Evolutionary conservation across 2,797 vertebrate species (phyloP).

Genomic region (Balearica regulorum): DNA sequence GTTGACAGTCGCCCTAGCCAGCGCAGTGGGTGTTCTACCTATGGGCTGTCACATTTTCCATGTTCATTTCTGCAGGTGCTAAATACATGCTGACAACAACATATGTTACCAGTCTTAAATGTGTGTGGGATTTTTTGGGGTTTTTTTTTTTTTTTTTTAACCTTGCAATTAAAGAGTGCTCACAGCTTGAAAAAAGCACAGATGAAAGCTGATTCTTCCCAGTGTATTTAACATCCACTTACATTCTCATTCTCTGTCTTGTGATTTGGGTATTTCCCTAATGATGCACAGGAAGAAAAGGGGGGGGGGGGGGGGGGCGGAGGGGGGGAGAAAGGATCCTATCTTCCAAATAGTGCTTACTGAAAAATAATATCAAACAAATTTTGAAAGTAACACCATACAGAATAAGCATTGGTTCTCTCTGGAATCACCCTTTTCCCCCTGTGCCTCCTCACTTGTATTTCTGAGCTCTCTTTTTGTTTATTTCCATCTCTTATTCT

Average conservation of each 20-base stretch:
- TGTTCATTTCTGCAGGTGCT: conserved; percentile 82
- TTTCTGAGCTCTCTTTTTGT: conserved; percentile 18
- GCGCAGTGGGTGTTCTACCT: conserved; percentile 65
- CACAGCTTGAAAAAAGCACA: conserved; percentile 67
- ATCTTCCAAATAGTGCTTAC: not conserved
- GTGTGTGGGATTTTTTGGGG: not conserved
- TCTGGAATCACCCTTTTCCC: not conserved
- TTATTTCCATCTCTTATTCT: conserved; percentile 36
- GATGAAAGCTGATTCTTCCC: conserved; percentile 70
- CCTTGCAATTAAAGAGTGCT: conserved; percentile 74
- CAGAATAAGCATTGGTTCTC: not conserved
- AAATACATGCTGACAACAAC: conserved; percentile 82
- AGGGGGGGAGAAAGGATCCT: not conserved
- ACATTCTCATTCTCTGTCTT: not conserved
- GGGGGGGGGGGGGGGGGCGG: too few relatives aligned
- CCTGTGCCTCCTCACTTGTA: not conserved
- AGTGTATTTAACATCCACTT: conserved; percentile 6
- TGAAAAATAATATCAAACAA: conserved; percentile 16
- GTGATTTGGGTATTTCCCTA: conserved; percentile 23
- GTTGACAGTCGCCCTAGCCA: conserved; percentile 71
- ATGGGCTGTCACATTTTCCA: conserved; percentile 73
- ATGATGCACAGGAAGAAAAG: not conserved
- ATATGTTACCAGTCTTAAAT: conserved; percentile 79
- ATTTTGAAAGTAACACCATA: not conserved
- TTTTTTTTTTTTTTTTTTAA: conserved; percentile 33